Percentiles rank a stretch among this genome's conserved stretches.
phyloP scores from a whole-genome alignment of 2,113 vertebrate genomes.

The Holacanthus passer region DNA sequence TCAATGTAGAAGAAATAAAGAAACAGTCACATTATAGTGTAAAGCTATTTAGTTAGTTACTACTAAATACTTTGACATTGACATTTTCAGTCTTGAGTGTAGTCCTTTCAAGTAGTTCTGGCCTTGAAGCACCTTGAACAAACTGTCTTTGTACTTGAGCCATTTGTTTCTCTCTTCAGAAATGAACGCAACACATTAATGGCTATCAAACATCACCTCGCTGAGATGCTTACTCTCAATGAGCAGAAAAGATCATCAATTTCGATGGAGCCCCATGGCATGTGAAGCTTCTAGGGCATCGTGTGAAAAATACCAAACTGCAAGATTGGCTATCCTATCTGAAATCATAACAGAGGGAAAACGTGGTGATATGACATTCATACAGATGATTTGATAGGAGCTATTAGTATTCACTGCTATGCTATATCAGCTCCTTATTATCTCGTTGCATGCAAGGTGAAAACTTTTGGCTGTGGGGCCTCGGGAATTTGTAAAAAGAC shows the following conservation, averaged over 20 bases:
- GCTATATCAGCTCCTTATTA: not conserved
- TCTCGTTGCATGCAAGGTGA: not conserved
- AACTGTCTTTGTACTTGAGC: not conserved
- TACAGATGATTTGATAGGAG: slow-evolving; percentile 10
- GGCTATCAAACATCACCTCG: not conserved
- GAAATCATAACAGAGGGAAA: slow-evolving; percentile 2
- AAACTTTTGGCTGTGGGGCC: not conserved
- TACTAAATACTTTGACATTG: too few species aligned
- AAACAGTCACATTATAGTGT: too few species aligned
- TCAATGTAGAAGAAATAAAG: too few species aligned
- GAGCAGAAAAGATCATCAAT: not conserved
- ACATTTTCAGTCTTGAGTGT: too few species aligned
- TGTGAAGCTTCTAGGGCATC: not conserved
- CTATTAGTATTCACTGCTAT: slow-evolving; percentile 23
- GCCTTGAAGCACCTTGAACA: too few species aligned
- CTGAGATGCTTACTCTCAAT: not conserved
- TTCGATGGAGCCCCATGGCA: not conserved
- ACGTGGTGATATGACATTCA: not conserved
- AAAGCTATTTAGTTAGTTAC: too few species aligned
- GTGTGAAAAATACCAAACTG: not conserved
- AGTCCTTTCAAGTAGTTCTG: too few species aligned
- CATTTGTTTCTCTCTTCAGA: not conserved
- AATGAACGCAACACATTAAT: not conserved
- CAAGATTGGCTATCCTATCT: not conserved
- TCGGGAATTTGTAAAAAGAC: not conserved